Base-by-base conservation (phyloP, 23 tunicate species). In the Trididemnum miniatum region DNA sequence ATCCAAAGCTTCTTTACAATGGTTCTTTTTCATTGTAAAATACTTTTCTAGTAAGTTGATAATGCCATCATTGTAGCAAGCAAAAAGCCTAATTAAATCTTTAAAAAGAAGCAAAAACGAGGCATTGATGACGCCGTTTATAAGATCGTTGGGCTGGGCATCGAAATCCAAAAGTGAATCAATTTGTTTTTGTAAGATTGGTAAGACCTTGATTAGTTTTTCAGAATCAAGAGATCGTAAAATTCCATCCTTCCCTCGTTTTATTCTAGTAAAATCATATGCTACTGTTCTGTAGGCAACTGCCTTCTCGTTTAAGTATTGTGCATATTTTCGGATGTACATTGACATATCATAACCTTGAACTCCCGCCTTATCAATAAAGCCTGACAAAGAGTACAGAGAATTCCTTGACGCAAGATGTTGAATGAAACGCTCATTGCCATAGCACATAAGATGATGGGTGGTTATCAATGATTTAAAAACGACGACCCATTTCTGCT, bases 301-400 rank as follows among this genome's bases (percentile, higher is more conserved):
- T 12, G 94, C 93, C 40, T 96, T 96, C 67, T 91, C 92, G 84
- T 96, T 96, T 22, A 96, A 65, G 49, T 96, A 96, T 51, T 71
- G 82, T 3, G 91, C 64, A 69, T 96, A 96, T 72, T 89, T 85
- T 83, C 99, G 77, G 20, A 96, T 85, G 38, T 86, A 96, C 7
- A 91, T 80, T 23, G 94, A 87, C 99, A 96, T 96, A 39, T 96
- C 99, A 96, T 96, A 96, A 9, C 92, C 99, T 83, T 95, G 99
- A 0, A 89, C 92, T 22, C 92, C 96, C 0, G 99, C 40, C 65
- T 87, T 86, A 64, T 95, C 99, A 31, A 82, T 31, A 60, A 95
- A 95, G 32, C 85, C 54, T 15, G 77, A 34, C 31, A 95, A 74
- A 83, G 77, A 74, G 63, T 92, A 95, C 0, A 95, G 80, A 0